These are phyloP conservation scores for Campodea augens DNA, from an alignment of 1,140 invertebrate species.

Conservation along the genomic window DNA sequence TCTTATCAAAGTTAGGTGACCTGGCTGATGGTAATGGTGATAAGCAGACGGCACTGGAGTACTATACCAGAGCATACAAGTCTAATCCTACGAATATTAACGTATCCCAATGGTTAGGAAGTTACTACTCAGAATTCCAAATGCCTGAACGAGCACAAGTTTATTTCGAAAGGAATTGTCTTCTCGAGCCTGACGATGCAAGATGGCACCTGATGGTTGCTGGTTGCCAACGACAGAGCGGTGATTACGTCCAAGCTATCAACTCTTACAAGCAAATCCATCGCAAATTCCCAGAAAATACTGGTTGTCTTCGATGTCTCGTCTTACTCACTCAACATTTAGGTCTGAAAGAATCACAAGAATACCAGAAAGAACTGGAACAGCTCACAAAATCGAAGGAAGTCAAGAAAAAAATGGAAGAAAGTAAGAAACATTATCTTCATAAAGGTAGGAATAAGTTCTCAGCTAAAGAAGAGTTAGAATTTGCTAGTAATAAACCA, in stretches of 20 bases:
- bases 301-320: constrained; percentile 45
- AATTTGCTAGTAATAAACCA: too few relatives aligned
- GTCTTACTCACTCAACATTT: constrained; percentile 62
- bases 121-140: constrained; percentile 78
- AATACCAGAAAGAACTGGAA: constrained; percentile 59
- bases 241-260: constrained; percentile 65
- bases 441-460: too few relatives aligned
- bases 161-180: constrained; percentile 70
- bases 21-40: constrained; percentile 69
- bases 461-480: too few relatives aligned
- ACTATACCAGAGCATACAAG: constrained; percentile 62
- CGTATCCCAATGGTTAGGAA: constrained; percentile 78
- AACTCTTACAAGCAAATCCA: constrained; percentile 36
- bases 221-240: constrained; percentile 57
- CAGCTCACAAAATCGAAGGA: constrained; percentile 61
- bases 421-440: too few relatives aligned
- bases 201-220: constrained; percentile 72
- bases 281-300: constrained; percentile 9
- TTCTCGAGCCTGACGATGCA: constrained; percentile 67
- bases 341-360: constrained; percentile 55
- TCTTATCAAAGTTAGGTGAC: constrained; percentile 63
- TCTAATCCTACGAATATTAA: constrained; percentile 75
- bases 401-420: constrained; percentile 37
- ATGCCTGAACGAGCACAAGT: constrained; percentile 71
- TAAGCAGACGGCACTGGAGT: constrained; percentile 80